These are phyloP conservation scores for Apantesis nais DNA, from an alignment of 2,888 invertebrate species.

Conservation along the genomic window DNA sequence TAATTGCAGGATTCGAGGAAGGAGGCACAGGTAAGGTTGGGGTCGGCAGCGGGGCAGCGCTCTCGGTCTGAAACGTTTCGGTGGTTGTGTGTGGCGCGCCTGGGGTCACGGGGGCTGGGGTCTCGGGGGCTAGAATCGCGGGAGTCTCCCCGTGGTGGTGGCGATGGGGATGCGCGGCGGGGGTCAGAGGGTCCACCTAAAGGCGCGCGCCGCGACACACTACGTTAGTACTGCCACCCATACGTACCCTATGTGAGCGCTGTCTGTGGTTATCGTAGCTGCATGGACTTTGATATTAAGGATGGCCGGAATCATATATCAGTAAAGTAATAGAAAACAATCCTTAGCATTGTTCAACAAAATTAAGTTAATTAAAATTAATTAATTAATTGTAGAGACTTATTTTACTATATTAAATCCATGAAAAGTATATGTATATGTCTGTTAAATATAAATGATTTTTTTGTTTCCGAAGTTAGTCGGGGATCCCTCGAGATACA, in stretches of 20 bases:
- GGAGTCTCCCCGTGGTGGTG: constrained; percentile 79
- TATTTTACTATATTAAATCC: not conserved
- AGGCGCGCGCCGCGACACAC: constrained; percentile 74
- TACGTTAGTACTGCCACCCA: constrained; percentile 79
- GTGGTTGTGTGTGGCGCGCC: constrained; percentile 74
- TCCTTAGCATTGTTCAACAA: not conserved
- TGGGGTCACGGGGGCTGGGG: constrained; percentile 43
- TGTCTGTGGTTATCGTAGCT: constrained; percentile 66
- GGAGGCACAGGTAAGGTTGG: constrained; percentile 35
- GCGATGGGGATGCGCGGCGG: constrained; percentile 74
- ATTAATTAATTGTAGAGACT: too few species aligned
- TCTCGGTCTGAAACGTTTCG: constrained; percentile 81
- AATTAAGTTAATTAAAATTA: not conserved
- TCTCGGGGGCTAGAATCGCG: constrained; percentile 40
- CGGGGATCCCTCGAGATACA: not conserved
- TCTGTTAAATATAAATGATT: not conserved
- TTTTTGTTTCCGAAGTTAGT: too few species aligned
- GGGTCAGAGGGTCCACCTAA: constrained; percentile 67
- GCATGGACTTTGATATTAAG: constrained; percentile 38
- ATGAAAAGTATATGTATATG: too few species aligned
- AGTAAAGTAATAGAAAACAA: not conserved
- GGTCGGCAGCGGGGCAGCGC: constrained; percentile 58
- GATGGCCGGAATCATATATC: constrained; percentile 4
- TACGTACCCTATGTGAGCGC: constrained; percentile 55
- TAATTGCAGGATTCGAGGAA: constrained; percentile 31